A percentile compares a stretch with the other conserved stretches of the same genome.
Evolutionary conservation across 2,888 invertebrate species (phyloP).

Genomic region (Ditula angustiorana): DNA sequence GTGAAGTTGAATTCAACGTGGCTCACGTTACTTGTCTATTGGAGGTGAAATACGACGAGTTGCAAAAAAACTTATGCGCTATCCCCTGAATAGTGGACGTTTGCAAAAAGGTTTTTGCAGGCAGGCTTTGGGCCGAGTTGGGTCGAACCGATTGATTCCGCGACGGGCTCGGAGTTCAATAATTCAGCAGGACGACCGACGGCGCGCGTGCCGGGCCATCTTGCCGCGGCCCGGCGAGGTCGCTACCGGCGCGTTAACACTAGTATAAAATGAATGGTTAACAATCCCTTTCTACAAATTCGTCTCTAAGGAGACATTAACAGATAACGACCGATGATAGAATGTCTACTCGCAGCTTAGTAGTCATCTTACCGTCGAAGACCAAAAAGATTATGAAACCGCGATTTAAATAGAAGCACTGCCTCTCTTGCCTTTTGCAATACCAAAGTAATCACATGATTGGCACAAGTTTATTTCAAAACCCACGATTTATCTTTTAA

Average conservation of each 20-base stretch:
- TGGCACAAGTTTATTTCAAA: too few relatives aligned
- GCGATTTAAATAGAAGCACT: too few relatives aligned
- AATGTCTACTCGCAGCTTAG: neutral
- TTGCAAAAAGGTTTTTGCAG: slow-evolving; percentile 56
- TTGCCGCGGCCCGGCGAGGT: neutral
- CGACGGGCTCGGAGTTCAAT: slow-evolving; percentile 57
- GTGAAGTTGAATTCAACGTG: neutral
- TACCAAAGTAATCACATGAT: too few relatives aligned
- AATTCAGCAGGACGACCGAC: slow-evolving; percentile 63
- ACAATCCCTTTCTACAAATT: neutral
- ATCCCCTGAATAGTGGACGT: slow-evolving; percentile 49
- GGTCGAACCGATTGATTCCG: slow-evolving; percentile 62
- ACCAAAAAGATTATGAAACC: neutral
- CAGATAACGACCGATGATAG: neutral
- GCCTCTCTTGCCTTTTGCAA: too few relatives aligned
- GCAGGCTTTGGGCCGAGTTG: slow-evolving; percentile 49
- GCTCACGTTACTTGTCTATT: slow-evolving; percentile 5
- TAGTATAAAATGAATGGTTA: neutral
- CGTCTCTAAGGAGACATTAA: neutral
- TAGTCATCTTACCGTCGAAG: neutral
- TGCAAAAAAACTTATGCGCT: slow-evolving; percentile 36
- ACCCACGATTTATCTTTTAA: too few relatives aligned
- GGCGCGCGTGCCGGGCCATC: slow-evolving; percentile 33
- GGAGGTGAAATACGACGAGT: slow-evolving; percentile 21
- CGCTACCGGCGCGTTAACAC: neutral